phyloP scores from a whole-genome alignment of 1,140 invertebrate genomes.

The Andrena cerasifolii region DNA sequence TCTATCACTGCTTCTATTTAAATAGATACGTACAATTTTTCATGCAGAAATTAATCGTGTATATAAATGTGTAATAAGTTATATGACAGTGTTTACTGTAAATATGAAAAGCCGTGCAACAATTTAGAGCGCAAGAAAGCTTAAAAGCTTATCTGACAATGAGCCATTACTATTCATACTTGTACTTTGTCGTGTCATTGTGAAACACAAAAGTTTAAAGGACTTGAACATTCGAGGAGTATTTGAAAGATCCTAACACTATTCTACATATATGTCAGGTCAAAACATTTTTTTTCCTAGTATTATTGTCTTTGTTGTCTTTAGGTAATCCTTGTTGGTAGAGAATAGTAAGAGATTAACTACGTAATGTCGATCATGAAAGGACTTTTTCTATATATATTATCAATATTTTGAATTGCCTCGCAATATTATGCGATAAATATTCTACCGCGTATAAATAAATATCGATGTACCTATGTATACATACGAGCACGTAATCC shows the following conservation, averaged over 20 bases:
- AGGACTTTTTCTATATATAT: not conserved
- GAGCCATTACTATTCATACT: too few relatives aligned
- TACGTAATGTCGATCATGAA: not conserved
- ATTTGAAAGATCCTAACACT: not conserved
- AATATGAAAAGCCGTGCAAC: not conserved
- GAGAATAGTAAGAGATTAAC: not conserved
- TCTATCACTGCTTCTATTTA: too few relatives aligned
- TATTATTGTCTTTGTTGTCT: not conserved
- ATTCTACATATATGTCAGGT: not conserved
- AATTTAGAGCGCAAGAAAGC: not conserved
- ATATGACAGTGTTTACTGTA: not conserved
- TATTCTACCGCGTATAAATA: not conserved
- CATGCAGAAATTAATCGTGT: not conserved
- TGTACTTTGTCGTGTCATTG: too few relatives aligned
- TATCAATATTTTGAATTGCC: not conserved
- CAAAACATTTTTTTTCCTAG: not conserved
- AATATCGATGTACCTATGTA: slow-evolving; percentile 5
- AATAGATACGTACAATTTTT: too few relatives aligned
- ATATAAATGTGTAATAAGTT: not conserved
- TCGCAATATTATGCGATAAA: not conserved
- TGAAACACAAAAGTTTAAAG: not conserved
- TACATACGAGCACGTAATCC: not conserved
- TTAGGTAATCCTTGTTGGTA: not conserved
- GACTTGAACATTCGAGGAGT: too few relatives aligned
- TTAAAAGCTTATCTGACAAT: too few relatives aligned